Evolutionary conservation across 1,140 invertebrate genomes (phyloP), one percentile per base, ranked within the genome.

Genomic region (Lucilia cuprina): DNA sequence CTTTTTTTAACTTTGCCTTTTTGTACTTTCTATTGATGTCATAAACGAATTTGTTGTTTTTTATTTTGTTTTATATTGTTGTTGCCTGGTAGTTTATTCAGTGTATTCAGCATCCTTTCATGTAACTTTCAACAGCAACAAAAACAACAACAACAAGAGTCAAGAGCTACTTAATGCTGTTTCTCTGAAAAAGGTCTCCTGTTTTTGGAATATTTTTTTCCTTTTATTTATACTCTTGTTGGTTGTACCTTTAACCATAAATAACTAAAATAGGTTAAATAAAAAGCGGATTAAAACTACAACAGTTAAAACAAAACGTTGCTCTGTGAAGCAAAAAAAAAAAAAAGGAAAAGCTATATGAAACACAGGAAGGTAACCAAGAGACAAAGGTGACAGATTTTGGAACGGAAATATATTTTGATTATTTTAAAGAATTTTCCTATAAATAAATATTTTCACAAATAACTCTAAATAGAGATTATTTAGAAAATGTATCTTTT

Each of bases 251-350:
- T 70, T 70, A 70, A 70, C 65, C 65, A 70, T 70, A 70, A 70
- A 70, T 70, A 70, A 70, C 65, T 70, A 70, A 70, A 70, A 70
- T 70, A 21, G 65, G 65, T 70, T 70, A 70, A 19, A 25, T 70
- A 70, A 70, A 60, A 70, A 70, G 65, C 65, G 65, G 65, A 70
- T 70, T 70, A 70, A 70, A 70, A 70, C n/a, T n/a, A 70, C 65
- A 70, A 25, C 65, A 70, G 21, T 21, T 21, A 70, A 60, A 17
- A 70, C 65, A 21, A 10, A 70, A 70, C 19, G n/a, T 55, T 55
- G 21, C 65, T 9, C 10, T 70, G 55, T 7, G 3, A 14, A 17
- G 14, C 4, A 60, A 14, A 70, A 70, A 19, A 21, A 70, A 21
- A 70, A 70, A 21, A 21, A 70, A 60, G 25, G 25, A 30, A 30